A percentile compares a stretch with the other conserved stretches of the same genome.
These are phyloP conservation scores for Pterocles burchelli DNA, from an alignment of 2,113 vertebrate genomes.

Conservation along the genomic window DNA sequence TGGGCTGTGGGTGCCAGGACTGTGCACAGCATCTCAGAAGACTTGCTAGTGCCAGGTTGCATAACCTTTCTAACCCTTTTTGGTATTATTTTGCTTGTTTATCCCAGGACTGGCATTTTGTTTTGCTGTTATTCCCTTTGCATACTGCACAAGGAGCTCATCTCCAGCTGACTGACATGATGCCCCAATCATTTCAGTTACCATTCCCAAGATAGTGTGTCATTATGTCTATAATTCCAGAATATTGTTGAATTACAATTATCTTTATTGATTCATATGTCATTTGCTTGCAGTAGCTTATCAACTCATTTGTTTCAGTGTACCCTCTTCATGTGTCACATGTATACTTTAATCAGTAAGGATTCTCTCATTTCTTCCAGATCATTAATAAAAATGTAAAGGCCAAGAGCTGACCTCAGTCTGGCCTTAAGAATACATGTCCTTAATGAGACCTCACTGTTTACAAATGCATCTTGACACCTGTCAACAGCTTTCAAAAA, in stretches of 20 bases:
- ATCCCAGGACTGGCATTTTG: background rate
- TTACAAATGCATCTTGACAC: background rate
- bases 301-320: slow-evolving; percentile 1
- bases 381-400: background rate
- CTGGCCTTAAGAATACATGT: background rate
- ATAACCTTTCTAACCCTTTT: background rate
- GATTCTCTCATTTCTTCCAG: slow-evolving; percentile 6
- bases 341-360: background rate
- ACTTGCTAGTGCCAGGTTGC: background rate
- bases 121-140: background rate
- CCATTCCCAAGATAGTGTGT: background rate
- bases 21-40: background rate
- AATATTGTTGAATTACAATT: slow-evolving; percentile 22
- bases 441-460: background rate
- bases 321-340: background rate
- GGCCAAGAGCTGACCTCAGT: background rate
- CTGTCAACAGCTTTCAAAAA: background rate
- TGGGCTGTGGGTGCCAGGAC: background rate
- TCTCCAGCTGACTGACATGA: slow-evolving; percentile 3
- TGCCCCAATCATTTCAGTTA: background rate
- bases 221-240: slow-evolving; percentile 20
- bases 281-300: slow-evolving; percentile 10
- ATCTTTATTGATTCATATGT: background rate
- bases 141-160: background rate
- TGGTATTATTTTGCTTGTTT: background rate